These are phyloP conservation scores for Xiphorhynchus elegans DNA, from an alignment of 2,113 vertebrate genomes.

Conservation along the genomic window DNA sequence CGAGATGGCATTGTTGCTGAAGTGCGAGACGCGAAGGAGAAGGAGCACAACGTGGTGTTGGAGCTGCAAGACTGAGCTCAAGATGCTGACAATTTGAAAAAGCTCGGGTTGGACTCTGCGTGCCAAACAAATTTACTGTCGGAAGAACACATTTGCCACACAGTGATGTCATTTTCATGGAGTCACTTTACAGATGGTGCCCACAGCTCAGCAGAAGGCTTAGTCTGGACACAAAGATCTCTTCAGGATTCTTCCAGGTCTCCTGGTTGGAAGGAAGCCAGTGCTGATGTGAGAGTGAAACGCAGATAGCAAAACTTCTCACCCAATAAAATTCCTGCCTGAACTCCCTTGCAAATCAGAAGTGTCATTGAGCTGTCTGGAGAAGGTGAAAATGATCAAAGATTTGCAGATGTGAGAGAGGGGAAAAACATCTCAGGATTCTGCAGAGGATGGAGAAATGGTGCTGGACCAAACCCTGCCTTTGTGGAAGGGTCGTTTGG, in stretches of 20 bases:
- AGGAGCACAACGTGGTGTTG: not conserved
- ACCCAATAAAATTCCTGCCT: not conserved
- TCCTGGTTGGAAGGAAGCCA: conserved; percentile 4
- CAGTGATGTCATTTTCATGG: not conserved
- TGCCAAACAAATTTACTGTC: not conserved
- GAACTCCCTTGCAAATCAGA: not conserved
- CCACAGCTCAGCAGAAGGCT: conserved; percentile 9
- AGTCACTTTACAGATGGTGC: not conserved
- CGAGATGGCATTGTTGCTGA: not conserved
- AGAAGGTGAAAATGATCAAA: not conserved
- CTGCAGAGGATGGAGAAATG: not conserved
- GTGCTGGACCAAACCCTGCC: not conserved
- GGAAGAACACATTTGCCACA: not conserved
- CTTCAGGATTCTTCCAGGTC: not conserved
- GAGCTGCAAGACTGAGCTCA: conserved; percentile 18
- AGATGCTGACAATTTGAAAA: conserved; percentile 46
- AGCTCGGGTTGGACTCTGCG: not conserved
- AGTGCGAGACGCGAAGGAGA: not conserved
- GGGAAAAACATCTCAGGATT: not conserved
- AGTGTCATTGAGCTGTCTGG: not conserved
- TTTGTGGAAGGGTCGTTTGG: not conserved
- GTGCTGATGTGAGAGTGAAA: not conserved
- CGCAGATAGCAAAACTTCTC: not conserved
- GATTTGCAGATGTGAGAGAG: not conserved
- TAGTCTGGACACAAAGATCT: not conserved